Evolutionary conservation across 2,113 vertebrate genomes (phyloP).

Genomic region (Pterocles gutturalis): DNA sequence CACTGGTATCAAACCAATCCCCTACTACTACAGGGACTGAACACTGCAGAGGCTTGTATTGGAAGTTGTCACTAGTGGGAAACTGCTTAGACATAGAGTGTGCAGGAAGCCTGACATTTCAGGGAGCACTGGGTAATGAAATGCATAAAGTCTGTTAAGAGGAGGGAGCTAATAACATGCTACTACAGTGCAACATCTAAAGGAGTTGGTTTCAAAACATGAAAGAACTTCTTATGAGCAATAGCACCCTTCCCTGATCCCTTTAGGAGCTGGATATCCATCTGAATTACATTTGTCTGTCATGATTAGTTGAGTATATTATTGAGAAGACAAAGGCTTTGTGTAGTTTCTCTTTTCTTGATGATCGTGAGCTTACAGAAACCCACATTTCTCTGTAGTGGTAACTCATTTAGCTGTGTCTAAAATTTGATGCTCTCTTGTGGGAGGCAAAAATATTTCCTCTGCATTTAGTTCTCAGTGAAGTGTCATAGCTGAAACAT

Average conservation of each 20-base stretch:
- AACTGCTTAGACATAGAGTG: background rate
- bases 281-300: background rate
- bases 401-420: background rate
- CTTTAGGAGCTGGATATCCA: background rate
- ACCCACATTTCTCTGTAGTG: background rate
- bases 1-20: slow-evolving; percentile 32
- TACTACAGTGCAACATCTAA: background rate
- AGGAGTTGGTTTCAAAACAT: background rate
- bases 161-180: background rate
- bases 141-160: background rate
- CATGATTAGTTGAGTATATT: background rate
- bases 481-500: background rate
- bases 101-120: background rate
- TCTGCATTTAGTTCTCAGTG: background rate
- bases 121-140: background rate
- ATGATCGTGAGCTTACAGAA: background rate
- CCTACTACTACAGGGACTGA: background rate
- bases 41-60: background rate
- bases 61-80: background rate
- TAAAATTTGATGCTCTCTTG: background rate
- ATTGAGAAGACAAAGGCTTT: background rate
- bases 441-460: slow-evolving; percentile 28
- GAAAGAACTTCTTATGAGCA: background rate
- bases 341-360: background rate
- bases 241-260: background rate